A percentile compares a stretch with the other conserved stretches of the same genome.
phyloP scores from a whole-genome alignment of 2,797 vertebrate genomes.

The Galagoides demidoff region DNA sequence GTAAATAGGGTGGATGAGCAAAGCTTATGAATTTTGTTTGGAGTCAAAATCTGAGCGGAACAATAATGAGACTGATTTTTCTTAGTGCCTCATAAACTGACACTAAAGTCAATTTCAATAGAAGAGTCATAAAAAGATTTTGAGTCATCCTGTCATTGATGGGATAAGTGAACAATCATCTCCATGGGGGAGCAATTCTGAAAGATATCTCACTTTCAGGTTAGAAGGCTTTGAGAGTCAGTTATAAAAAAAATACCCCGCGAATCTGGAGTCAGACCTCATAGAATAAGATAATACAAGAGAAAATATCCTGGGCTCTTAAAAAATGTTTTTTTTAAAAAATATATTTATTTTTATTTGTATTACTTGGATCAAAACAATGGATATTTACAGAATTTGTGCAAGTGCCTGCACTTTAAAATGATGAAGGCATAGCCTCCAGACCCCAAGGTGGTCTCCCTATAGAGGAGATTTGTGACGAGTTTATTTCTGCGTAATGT shows the following conservation, averaged over 20 bases:
- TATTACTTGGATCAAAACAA: not conserved
- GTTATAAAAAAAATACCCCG: not conserved
- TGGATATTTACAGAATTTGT: not conserved
- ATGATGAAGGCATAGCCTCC: not conserved
- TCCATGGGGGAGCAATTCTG: not conserved
- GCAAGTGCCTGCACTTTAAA: not conserved
- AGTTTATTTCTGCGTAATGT: not conserved
- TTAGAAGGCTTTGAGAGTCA: not conserved
- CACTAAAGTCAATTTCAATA: slow-evolving; percentile 13
- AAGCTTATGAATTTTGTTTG: not conserved
- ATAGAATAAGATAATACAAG: not conserved
- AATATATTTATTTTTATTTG: not conserved
- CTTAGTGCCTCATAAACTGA: not conserved
- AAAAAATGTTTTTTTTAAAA: not conserved
- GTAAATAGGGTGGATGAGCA: slow-evolving; percentile 3
- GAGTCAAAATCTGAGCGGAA: slow-evolving; percentile 1
- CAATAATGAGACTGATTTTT: slow-evolving; percentile 47
- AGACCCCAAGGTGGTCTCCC: not conserved
- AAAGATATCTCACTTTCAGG: slow-evolving; percentile 39
- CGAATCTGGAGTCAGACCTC: not conserved
- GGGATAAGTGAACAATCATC: not conserved
- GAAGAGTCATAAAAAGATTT: not conserved
- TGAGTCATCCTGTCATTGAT: slow-evolving; percentile 27
- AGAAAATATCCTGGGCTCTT: slow-evolving; percentile 26
- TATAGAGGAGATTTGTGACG: not conserved